phyloP scores from a whole-genome alignment of 2,113 vertebrate genomes.

The Prochilodus magdalenae region DNA sequence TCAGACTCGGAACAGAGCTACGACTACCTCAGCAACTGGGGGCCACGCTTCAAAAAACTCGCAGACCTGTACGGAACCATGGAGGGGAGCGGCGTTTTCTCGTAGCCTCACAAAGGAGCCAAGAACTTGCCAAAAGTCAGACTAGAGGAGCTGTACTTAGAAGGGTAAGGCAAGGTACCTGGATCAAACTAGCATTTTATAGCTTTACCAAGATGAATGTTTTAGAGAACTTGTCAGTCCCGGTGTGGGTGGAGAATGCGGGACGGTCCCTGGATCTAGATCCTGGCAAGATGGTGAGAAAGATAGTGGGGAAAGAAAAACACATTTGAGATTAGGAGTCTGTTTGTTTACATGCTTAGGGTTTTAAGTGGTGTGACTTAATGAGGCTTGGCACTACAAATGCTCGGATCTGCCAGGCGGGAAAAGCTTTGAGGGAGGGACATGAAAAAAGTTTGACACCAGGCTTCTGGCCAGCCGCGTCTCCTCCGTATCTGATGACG shows the following conservation, averaged over 20 bases:
- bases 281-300: slow-evolving; percentile 49
- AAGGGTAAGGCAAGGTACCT: slow-evolving; percentile 55
- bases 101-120: slow-evolving; percentile 79
- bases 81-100: slow-evolving; percentile 82
- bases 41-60: slow-evolving; percentile 95
- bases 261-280: background rate
- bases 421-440: slow-evolving; percentile 68
- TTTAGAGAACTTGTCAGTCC: background rate
- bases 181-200: slow-evolving; percentile 55
- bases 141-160: slow-evolving; percentile 64
- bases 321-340: slow-evolving; percentile 66
- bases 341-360: slow-evolving; percentile 66
- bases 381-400: slow-evolving; percentile 72
- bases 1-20: slow-evolving; percentile 98
- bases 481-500: slow-evolving; percentile 8
- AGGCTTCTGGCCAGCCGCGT: slow-evolving; percentile 60
- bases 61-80: slow-evolving; percentile 92
- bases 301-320: slow-evolving; percentile 59
- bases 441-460: slow-evolving; percentile 66
- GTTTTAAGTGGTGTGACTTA: slow-evolving; percentile 64
- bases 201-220: slow-evolving; percentile 7
- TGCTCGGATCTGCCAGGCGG: slow-evolving; percentile 59
- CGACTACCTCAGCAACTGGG: slow-evolving; percentile 96
- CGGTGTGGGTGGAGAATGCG: background rate
- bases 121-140: slow-evolving; percentile 47